These are phyloP conservation scores for Umimayanthus chanpuru DNA, from an alignment of 92 coral and sea anemone genomes.

Conservation along the genomic window DNA sequence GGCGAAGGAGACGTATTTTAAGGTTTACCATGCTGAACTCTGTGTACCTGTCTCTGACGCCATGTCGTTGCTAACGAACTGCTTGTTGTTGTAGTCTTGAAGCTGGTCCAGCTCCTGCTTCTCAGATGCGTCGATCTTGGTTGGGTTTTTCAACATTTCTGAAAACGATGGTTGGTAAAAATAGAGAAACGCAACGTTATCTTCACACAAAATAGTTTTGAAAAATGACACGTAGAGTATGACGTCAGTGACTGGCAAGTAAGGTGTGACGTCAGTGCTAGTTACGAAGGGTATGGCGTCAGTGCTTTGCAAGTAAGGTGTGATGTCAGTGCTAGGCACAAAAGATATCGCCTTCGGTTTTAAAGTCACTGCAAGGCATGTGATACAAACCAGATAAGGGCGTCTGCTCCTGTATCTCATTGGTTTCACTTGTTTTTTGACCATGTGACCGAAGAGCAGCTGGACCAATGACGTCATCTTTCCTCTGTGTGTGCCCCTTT, in stretches of 20 bases:
- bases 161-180: not conserved
- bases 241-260: no score
- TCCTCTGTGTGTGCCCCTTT: constrained; percentile 16
- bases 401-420: not conserved
- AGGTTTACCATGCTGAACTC: no score
- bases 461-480: constrained; percentile 9
- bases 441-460: not conserved
- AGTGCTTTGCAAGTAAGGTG: no score
- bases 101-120: constrained; percentile 62
- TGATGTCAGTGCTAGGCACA: no score
- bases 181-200: not conserved
- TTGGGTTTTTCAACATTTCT: constrained; percentile 72
- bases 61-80: constrained; percentile 82
- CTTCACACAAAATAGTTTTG: no score
- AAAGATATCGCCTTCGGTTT: no score
- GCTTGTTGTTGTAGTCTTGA: constrained; percentile 83
- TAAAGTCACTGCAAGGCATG: not conserved
- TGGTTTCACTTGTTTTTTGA: not conserved
- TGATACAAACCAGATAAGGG: constrained; percentile 21
- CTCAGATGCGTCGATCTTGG: constrained; percentile 66
- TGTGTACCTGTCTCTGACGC: constrained; percentile 83
- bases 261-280: no score
- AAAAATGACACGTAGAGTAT: no score
- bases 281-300: no score
- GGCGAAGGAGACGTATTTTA: no score